phyloP scores from a whole-genome alignment of 2,113 vertebrate species.

The Corythornis cristatus region DNA sequence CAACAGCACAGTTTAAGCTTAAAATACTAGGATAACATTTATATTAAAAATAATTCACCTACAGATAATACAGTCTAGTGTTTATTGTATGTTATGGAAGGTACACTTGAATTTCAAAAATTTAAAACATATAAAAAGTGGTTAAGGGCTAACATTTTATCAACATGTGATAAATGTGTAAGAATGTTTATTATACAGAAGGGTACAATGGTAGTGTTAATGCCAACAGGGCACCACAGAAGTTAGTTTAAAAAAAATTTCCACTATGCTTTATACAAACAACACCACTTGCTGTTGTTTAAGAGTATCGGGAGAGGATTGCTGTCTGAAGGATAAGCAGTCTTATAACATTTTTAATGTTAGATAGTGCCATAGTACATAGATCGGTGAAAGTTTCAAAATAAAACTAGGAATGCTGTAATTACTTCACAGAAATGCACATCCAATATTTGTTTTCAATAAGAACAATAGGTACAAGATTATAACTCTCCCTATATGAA shows the following conservation, averaged over 20 bases:
- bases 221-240: constrained; percentile 79
- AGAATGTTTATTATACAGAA: constrained; percentile 87
- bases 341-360: constrained; percentile 71
- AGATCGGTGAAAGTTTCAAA: constrained; percentile 86
- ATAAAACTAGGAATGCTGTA: constrained; percentile 85
- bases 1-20: constrained; percentile 40
- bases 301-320: constrained; percentile 69
- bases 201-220: constrained; percentile 85
- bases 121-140: constrained; percentile 94
- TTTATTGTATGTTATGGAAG: constrained; percentile 94
- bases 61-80: constrained; percentile 83
- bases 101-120: constrained; percentile 91
- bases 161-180: constrained; percentile 87
- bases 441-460: constrained; percentile 80
- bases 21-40: constrained; percentile 49
- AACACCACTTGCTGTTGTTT: constrained; percentile 83
- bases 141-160: constrained; percentile 88
- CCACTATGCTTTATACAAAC: constrained; percentile 91
- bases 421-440: constrained; percentile 86
- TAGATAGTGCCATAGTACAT: constrained; percentile 79
- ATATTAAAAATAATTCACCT: constrained; percentile 68
- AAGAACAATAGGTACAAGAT: constrained; percentile 83
- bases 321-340: constrained; percentile 67
- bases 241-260: constrained; percentile 86
- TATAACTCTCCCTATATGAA: constrained; percentile 83